phyloP scores from a whole-genome alignment of 1,140 invertebrate species.

The Leptinotarsa undecemlineata region DNA sequence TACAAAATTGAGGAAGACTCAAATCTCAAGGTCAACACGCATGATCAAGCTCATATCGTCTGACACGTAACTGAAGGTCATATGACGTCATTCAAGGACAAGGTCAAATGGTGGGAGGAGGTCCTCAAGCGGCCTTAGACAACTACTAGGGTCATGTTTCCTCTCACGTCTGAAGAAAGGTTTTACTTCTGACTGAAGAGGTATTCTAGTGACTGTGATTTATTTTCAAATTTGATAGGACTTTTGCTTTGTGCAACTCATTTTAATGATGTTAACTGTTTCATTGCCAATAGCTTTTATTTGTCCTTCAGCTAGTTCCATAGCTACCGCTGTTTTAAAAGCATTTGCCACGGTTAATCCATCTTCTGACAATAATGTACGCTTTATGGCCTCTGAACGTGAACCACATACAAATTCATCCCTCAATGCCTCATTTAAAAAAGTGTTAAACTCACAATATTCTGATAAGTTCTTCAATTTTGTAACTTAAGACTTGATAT shows the following conservation, averaged over 20 bases:
- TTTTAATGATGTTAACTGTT: neutral
- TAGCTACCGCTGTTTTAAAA: neutral
- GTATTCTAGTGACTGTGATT: neutral
- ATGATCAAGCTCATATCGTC: too few relatives aligned
- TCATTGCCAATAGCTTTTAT: neutral
- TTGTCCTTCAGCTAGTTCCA: slow-evolving; percentile 10
- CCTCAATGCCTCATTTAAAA: too few relatives aligned
- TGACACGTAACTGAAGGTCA: too few relatives aligned
- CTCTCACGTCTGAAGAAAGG: neutral
- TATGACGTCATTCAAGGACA: too few relatives aligned
- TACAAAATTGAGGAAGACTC: too few relatives aligned
- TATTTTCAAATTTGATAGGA: neutral
- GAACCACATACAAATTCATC: neutral
- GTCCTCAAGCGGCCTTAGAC: too few relatives aligned
- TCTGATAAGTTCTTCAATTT: neutral
- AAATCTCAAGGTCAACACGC: too few relatives aligned
- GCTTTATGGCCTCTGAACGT: too few relatives aligned
- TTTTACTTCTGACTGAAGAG: neutral
- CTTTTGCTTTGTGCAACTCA: neutral
- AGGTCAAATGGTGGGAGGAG: too few relatives aligned
- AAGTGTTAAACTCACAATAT: neutral
- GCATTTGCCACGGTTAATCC: neutral
- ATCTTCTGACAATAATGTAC: too few relatives aligned
- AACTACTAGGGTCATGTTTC: too few relatives aligned
- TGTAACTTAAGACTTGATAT: too few relatives aligned